phyloP scores from a whole-genome alignment of 2,797 vertebrate species.

The Chelon auratus region DNA sequence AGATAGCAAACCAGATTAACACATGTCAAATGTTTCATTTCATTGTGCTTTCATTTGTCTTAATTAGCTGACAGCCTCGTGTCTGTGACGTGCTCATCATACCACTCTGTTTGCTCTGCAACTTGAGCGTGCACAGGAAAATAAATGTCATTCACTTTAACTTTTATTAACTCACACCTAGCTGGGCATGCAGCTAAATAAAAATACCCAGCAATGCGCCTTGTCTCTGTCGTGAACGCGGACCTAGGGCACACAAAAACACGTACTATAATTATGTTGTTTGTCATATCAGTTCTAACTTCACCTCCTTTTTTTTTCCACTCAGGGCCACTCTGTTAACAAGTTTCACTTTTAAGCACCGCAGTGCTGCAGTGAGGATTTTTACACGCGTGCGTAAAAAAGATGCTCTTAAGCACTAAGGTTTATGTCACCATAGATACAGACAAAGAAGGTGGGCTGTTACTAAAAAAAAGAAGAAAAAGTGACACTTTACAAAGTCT shows the following conservation, averaged over 20 bases:
- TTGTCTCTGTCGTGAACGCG: neutral
- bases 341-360: conserved; percentile 15
- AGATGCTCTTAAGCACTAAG: conserved; percentile 68
- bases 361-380: conserved; percentile 7
- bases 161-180: conserved; percentile 27
- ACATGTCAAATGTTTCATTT: conserved; percentile 17
- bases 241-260: conserved; percentile 3
- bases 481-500: conserved; percentile 58
- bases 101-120: conserved; percentile 15
- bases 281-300: conserved; percentile 11
- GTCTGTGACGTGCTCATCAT: conserved; percentile 8
- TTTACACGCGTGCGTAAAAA: conserved; percentile 13
- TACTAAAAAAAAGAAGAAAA: conserved; percentile 61
- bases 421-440: conserved; percentile 84
- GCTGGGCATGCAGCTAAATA: conserved; percentile 6
- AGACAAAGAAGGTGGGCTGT: conserved; percentile 66
- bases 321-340: conserved; percentile 1
- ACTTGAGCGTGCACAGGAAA: neutral
- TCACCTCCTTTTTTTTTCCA: conserved; percentile 10
- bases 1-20: conserved; percentile 6
- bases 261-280: conserved; percentile 19
- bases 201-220: conserved; percentile 16
- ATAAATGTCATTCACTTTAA: conserved; percentile 15
- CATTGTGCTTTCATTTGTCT: conserved; percentile 14
- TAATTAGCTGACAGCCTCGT: conserved; percentile 16